Conservation (phyloP, 2,888 invertebrate species). For the Megalurothrips usitatus region DNA sequence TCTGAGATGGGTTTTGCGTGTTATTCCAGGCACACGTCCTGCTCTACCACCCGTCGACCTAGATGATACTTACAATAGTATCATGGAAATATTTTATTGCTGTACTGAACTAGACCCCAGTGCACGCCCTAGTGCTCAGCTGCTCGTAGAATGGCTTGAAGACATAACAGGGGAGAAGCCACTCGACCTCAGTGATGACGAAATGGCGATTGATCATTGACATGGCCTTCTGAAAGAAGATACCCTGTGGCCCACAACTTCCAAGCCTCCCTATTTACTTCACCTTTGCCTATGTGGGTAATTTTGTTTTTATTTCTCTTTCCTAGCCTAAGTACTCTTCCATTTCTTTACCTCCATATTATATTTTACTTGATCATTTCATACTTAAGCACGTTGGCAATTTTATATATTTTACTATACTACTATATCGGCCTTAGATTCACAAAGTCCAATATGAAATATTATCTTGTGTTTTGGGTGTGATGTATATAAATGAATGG, state of each 20-base stretch:
- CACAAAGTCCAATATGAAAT: too few species aligned
- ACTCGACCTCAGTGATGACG: not conserved
- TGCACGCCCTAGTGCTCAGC: constrained; percentile 58
- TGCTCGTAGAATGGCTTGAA: constrained; percentile 49
- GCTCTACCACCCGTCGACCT: constrained; percentile 60
- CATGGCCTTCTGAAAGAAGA: too few species aligned
- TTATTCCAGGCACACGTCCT: constrained; percentile 62
- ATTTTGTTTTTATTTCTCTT: too few species aligned
- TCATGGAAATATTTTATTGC: constrained; percentile 64
- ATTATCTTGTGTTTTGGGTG: too few species aligned
- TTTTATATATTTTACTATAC: too few species aligned
- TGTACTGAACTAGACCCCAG: constrained; percentile 61
- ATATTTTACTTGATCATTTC: too few species aligned
- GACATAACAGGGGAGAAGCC: not conserved
- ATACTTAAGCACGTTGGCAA: too few species aligned
- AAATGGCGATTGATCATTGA: not conserved
- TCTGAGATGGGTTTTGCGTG: constrained; percentile 32
- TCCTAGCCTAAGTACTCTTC: too few species aligned
- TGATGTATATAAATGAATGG: too few species aligned
- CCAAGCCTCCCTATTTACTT: not conserved
- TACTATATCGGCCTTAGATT: too few species aligned
- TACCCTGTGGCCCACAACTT: not conserved
- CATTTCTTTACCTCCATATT: too few species aligned
- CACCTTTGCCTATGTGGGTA: too few species aligned
- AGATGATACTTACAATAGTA: constrained; percentile 55